A percentile compares a stretch with the other conserved stretches of the same genome.
Evolutionary conservation across 2,888 invertebrate genomes (phyloP).

Genomic region (Ectemnius continuus): DNA sequence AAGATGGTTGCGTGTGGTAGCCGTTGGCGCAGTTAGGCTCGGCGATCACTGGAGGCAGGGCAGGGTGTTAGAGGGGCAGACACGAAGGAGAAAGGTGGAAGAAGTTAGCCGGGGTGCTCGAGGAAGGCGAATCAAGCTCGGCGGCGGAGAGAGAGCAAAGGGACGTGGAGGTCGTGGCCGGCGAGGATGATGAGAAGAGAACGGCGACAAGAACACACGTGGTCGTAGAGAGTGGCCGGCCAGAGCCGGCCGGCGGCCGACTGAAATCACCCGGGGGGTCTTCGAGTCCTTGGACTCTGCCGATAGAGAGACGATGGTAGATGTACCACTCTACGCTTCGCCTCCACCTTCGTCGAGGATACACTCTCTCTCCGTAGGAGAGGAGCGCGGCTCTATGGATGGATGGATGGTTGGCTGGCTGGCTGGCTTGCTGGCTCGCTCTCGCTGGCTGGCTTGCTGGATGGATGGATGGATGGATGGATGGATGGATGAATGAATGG

Average conservation of each 20-base stretch:
- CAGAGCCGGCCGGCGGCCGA: conserved; percentile 77
- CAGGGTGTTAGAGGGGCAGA: neutral
- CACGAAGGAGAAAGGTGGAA: neutral
- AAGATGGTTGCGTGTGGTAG: too few species aligned
- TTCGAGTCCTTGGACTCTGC: conserved; percentile 75
- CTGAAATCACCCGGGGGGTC: conserved; percentile 75
- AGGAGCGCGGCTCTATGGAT: conserved; percentile 60
- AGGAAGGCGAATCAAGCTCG: neutral
- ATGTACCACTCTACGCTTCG: conserved; percentile 74
- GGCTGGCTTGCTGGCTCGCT: conserved; percentile 65
- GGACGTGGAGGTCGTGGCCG: conserved; percentile 1
- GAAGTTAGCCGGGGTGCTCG: neutral
- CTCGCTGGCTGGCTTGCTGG: conserved; percentile 70
- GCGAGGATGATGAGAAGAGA: neutral
- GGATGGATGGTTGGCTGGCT: conserved; percentile 52
- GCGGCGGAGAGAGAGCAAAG: neutral
- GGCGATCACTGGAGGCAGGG: neutral
- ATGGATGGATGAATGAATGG: conserved; percentile 72
- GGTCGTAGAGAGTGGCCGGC: conserved; percentile 72
- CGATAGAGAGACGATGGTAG: conserved; percentile 74
- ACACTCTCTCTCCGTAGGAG: conserved; percentile 62
- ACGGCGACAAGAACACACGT: conserved; percentile 40
- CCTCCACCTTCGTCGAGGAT: conserved; percentile 72
- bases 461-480: conserved; percentile 71
- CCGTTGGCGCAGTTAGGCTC: too few species aligned